Conservation (phyloP, 2,888 invertebrate species). For the Drosophila greeni region DNA sequence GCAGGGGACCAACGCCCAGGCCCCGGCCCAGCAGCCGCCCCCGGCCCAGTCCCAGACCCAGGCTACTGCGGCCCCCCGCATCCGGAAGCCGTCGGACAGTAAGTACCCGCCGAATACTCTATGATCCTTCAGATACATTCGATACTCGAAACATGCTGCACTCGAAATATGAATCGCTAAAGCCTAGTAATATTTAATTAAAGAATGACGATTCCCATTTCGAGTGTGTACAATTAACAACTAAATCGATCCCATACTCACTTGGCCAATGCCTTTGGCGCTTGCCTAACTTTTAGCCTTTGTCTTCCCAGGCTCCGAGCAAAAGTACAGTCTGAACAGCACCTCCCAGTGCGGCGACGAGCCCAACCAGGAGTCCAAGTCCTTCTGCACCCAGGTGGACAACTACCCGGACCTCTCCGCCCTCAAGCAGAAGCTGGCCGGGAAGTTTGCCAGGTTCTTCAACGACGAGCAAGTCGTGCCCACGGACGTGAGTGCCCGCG, state of each 20-base stretch:
- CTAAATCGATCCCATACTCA: conserved; percentile 50
- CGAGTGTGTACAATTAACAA: conserved; percentile 49
- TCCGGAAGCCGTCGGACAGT: conserved; percentile 43
- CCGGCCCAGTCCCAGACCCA: conserved; percentile 12
- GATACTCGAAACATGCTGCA: conserved; percentile 24
- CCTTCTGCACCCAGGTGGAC: conserved; percentile 79
- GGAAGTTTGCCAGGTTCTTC: conserved; percentile 74
- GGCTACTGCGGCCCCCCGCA: conserved; percentile 35
- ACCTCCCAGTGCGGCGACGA: conserved; percentile 54
- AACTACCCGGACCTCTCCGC: conserved; percentile 78
- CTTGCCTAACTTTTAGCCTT: conserved; percentile 59
- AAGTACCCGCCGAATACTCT: conserved; percentile 31
- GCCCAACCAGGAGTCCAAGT: conserved; percentile 59
- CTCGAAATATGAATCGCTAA: conserved; percentile 1
- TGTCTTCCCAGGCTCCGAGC: conserved; percentile 59
- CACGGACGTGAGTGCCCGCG: conserved; percentile 79
- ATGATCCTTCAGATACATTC: conserved; percentile 28
- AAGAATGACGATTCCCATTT: background rate
- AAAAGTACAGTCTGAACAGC: conserved; percentile 4
- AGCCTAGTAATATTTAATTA: no score
- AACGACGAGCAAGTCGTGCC: conserved; percentile 76
- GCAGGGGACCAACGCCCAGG: conserved; percentile 47
- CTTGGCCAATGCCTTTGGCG: conserved; percentile 43
- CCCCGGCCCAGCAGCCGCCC: background rate
- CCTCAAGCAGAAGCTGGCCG: conserved; percentile 68